These are phyloP conservation scores for Drosophila auraria DNA, from an alignment of 1,140 invertebrate genomes.

Conservation along the genomic window DNA sequence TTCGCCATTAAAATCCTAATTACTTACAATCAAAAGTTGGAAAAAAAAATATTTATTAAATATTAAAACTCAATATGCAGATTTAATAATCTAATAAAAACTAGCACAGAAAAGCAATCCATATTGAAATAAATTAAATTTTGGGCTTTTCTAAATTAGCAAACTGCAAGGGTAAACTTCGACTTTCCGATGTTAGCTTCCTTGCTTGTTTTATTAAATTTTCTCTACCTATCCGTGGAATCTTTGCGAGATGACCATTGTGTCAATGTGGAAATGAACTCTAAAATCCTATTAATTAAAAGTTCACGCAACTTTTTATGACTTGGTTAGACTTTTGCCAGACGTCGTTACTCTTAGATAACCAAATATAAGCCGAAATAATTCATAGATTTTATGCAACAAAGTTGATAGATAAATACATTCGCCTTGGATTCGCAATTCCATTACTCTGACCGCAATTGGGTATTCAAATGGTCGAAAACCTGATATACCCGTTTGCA, in stretches of 20 bases:
- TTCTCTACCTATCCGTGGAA: background rate
- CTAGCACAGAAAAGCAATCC: too few relatives aligned
- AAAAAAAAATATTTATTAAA: too few relatives aligned
- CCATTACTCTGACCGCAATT: slow-evolving; percentile 32
- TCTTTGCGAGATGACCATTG: background rate
- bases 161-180: too few relatives aligned
- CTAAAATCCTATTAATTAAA: background rate
- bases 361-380: background rate
- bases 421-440: slow-evolving; percentile 27
- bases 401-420: slow-evolving; percentile 11
- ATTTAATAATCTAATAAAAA: too few relatives aligned
- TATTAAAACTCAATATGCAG: too few relatives aligned
- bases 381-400: slow-evolving; percentile 3
- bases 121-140: too few relatives aligned
- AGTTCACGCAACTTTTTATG: background rate
- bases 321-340: background rate
- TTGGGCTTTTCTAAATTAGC: too few relatives aligned
- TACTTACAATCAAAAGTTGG: too few relatives aligned
- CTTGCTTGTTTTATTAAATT: too few relatives aligned
- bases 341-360: background rate
- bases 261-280: background rate
- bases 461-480: slow-evolving; percentile 24
- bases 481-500: slow-evolving; percentile 47
- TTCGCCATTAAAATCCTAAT: too few relatives aligned
- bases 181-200: too few relatives aligned